Evolutionary conservation across 2,888 invertebrate species (phyloP).

Genomic region (Cryptus viduatorius): DNA sequence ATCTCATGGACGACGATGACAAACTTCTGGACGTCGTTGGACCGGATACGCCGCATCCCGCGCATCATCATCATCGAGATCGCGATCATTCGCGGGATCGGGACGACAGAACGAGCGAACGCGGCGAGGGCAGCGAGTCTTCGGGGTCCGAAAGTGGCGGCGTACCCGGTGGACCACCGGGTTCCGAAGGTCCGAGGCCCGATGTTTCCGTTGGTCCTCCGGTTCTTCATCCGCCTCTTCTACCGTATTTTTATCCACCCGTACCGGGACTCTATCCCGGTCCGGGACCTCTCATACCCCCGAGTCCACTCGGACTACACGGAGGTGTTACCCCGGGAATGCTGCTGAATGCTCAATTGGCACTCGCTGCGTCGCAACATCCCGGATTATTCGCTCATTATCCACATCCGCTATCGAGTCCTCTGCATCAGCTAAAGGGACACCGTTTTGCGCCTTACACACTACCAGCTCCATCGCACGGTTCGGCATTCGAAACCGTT

Average conservation of each 20-base stretch:
- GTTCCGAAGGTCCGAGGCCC: constrained; percentile 90
- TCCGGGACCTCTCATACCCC: constrained; percentile 89
- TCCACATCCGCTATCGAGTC: constrained; percentile 89
- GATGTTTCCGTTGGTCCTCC: constrained; percentile 98
- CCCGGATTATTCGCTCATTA: constrained; percentile 90
- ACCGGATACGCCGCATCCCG: constrained; percentile 92
- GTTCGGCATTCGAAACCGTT: constrained; percentile 96
- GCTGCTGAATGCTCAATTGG: constrained; percentile 95
- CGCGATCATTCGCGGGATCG: constrained; percentile 82
- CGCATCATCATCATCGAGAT: constrained; percentile 82
- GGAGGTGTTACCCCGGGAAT: constrained; percentile 93
- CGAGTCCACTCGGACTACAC: constrained; percentile 88
- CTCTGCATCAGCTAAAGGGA: constrained; percentile 89
- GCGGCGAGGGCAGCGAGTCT: constrained; percentile 83
- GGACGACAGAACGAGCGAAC: constrained; percentile 82
- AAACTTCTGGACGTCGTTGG: constrained; percentile 95
- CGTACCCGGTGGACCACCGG: constrained; percentile 84
- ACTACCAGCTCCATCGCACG: constrained; percentile 90
- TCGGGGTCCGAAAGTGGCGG: constrained; percentile 87
- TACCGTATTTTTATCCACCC: constrained; percentile 97
- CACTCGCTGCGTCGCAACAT: constrained; percentile 93
- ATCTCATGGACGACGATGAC: constrained; percentile 91
- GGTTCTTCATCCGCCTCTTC: constrained; percentile 93
- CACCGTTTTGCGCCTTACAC: constrained; percentile 96
- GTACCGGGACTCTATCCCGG: constrained; percentile 92